Evolutionary conservation across 2,797 vertebrate species (phyloP), one percentile per base, ranked within the genome.

Genomic region (Mustela erminea): DNA sequence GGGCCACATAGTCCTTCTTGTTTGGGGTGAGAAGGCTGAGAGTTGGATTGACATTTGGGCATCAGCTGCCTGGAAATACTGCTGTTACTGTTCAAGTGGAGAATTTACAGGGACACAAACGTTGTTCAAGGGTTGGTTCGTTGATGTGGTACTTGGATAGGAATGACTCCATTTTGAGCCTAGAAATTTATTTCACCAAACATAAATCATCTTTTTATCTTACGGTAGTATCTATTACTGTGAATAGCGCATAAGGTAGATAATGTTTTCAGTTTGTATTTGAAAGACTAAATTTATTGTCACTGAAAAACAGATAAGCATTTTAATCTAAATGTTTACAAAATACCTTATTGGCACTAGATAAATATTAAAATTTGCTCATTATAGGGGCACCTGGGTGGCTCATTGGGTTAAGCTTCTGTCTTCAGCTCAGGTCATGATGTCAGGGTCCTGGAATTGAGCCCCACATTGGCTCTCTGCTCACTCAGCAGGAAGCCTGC

Each of bases 261-360:
- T 68, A 66, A 66, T 68, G 1, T 35, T 78, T 87, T 54, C 49
- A 1, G 18, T 75, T 68, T 80, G 13, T 15, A 58, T 70, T 92
- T 78, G 58, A 49, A 80, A 80, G 32, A 46, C 3, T 88, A 54
- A 80, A 87, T 56, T 21, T 86, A 35, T 74, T 83, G 12, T 46
- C 4, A n/a, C 52, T 87, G 32, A 41, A 77, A 81, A 52, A 3
- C 18, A 74, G 7, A 41, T 46, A 62, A 46, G 3, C 27, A 49
- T 58, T 91, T 95, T 88, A 75, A 81, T 9, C 11, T 72, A 72
- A 72, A 89, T 89, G 2, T 84, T 78, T 94, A 56, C 4, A 87
- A 96, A 35, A 58, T 38, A 78, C 1, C 4, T 86, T 87, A 52
- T 12, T 87, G 4, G 5, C 74, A 58, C 54, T 89, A 60, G 9